Base-by-base conservation (phyloP, 2,888 invertebrate genomes). In the Macaria notata region DNA sequence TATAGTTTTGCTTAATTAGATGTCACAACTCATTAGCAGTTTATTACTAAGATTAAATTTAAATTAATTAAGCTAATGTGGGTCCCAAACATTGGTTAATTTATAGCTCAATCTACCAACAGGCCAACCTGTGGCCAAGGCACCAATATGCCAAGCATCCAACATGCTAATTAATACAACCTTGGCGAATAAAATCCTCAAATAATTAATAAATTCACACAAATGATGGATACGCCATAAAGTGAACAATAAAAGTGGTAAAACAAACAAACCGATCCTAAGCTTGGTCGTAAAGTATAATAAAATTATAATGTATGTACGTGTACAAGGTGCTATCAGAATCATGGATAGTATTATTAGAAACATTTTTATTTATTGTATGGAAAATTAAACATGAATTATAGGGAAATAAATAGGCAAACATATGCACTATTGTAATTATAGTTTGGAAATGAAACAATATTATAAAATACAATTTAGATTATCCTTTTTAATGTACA, bases 211-310 rank as follows among this genome's bases (percentile, higher is more conserved):
- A 44, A 30, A 45, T 59, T 59, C 59, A 36, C 47, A 47, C 48
- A 55, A 42, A 36, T 42, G 51, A 59, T 59, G 47, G 42, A 55
- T 51, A 42, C 51, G 51, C 48, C 5, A 48, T 59, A 51, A 59
- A 59, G 36, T 31, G 19, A 45, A 59, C 54, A 55, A 59, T 59
- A 55, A 50, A 51, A 46, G 3, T 29, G 36, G 31, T 60, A 55
- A 56, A 60, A 61, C 63, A 62, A 64, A 62, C 61, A 61, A 61
- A 62, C 52, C 43, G 50, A 59, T 59, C 50, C 54, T 36, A 49
- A 58, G 45, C 45, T 41, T 30, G 50, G 47, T 64, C 61, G 68
- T 71, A 66, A 68, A 75, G 69, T 64, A 61, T 71, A 68, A 68
- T 7, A 38, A 38, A 2, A 19, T 19, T 19, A 38, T 38, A 38